Evolutionary conservation across 53 echinoderm and acorn worm species (phyloP), one percentile per base, ranked within the genome.

Genomic region (Luidia sarsii): DNA sequence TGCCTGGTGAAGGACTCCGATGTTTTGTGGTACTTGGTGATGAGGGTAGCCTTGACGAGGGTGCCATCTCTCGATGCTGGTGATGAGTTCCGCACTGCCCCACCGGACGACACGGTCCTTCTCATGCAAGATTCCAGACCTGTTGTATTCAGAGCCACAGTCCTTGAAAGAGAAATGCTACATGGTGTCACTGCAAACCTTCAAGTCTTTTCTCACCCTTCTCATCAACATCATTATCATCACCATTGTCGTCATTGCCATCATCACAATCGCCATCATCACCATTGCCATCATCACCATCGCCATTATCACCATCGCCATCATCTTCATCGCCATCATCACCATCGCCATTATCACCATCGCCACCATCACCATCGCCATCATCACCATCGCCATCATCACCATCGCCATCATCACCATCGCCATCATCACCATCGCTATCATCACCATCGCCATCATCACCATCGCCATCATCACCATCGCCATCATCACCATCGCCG

Each of bases 261-360:
- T n/a, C n/a, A n/a, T n/a, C n/a, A n/a, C n/a, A n/a, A 52, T 65
- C 73, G 60, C 50, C 65, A 64, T 64, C 64, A 50, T 54, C 55
- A 49, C 50, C 48, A 64, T 80, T 39, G 80, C 50, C 62, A 50
- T 64, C 77, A 85, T 50, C 67, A 43, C 32, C 65, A 84, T 60
- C 70, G 71, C 35, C 56, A 82, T 4, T 54, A 60, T 23, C 48
- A 79, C 37, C 79, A 50, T 33, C 67, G 50, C 50, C 64, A 80
- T 32, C 80, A 81, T 81, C 81, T 54, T 66, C 80, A 82, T 36
- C 80, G 81, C 48, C 45, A 86, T 80, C 86, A 65, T 0, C 81
- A 82, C 57, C 81, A 38, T 25, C 80, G 54, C 29, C 80, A 84
- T 32, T 54, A 66, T 45, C 79, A 85, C 50, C 85, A 61, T 45